phyloP scores from a whole-genome alignment of 2,113 vertebrate species.

The Synchiropus splendidus region DNA sequence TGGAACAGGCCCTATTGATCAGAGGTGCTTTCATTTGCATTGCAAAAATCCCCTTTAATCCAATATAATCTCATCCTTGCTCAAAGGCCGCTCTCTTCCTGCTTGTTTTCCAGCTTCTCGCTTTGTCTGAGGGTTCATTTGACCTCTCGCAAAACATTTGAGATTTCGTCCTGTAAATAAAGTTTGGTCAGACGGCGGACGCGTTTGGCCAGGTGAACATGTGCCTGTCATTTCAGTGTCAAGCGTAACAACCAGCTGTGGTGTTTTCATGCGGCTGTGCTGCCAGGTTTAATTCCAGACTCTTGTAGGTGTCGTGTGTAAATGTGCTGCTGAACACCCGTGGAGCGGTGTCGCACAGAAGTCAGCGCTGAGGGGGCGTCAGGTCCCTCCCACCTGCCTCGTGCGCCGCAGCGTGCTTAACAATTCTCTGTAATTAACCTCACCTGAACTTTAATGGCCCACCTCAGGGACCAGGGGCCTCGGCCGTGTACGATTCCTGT shows the following conservation, averaged over 20 bases:
- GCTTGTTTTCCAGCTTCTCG: constrained; percentile 22
- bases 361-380: constrained; percentile 39
- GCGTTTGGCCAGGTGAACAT: no score
- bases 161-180: constrained; percentile 16
- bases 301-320: constrained; percentile 61
- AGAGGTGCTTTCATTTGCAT: constrained; percentile 73
- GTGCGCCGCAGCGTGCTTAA: constrained; percentile 55
- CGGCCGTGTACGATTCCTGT: constrained; percentile 59
- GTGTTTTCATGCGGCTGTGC: not conserved
- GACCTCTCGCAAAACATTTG: constrained; percentile 32
- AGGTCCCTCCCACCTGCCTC: constrained; percentile 43
- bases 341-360: constrained; percentile 27
- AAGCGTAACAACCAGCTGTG: constrained; percentile 49
- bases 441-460: constrained; percentile 68
- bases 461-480: constrained; percentile 55
- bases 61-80: constrained; percentile 74
- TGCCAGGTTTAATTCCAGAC: constrained; percentile 13
- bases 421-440: constrained; percentile 71
- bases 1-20: constrained; percentile 75
- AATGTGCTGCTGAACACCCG: constrained; percentile 54
- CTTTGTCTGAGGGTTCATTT: constrained; percentile 11
- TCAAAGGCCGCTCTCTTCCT: constrained; percentile 49
- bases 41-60: constrained; percentile 74
- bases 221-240: constrained; percentile 45
- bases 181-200: constrained; percentile 47